Evolutionary conservation across 1,140 invertebrate genomes (phyloP).

Genomic region (Colletes latitarsis): DNA sequence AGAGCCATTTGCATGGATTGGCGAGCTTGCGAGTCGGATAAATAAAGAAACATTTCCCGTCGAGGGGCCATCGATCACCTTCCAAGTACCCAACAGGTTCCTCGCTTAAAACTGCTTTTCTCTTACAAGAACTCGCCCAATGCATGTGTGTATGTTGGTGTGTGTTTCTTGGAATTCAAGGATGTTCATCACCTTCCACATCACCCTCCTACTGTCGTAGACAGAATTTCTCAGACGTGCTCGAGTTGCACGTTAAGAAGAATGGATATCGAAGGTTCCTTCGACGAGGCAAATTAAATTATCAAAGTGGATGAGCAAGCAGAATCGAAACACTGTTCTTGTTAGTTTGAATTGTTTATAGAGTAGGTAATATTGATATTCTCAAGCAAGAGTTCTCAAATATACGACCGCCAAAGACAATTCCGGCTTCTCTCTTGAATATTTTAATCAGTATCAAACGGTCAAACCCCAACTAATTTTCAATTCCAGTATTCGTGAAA

Average conservation of each 20-base stretch:
- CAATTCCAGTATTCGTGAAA: too few species aligned
- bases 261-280: background rate
- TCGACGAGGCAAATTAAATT: background rate
- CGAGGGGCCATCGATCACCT: constrained; percentile 26
- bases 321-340: background rate
- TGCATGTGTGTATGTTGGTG: background rate
- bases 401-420: too few species aligned
- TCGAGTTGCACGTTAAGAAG: background rate
- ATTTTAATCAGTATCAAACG: too few species aligned
- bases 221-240: constrained; percentile 7
- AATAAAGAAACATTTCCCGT: constrained; percentile 24
- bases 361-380: too few species aligned
- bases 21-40: background rate
- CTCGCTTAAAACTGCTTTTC: background rate
- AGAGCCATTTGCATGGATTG: background rate
- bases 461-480: too few species aligned
- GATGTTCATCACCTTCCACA: background rate
- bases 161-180: constrained; percentile 15
- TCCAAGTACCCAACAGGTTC: constrained; percentile 30
- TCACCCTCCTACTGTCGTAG: background rate
- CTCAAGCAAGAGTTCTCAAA: too few species aligned
- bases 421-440: too few species aligned
- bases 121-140: background rate
- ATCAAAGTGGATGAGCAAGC: background rate
- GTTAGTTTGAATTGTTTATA: too few species aligned